Percentiles rank a stretch among this genome's conserved stretches.
Evolutionary conservation across 2,113 vertebrate species (phyloP).

Genomic region (Bos indicus): DNA sequence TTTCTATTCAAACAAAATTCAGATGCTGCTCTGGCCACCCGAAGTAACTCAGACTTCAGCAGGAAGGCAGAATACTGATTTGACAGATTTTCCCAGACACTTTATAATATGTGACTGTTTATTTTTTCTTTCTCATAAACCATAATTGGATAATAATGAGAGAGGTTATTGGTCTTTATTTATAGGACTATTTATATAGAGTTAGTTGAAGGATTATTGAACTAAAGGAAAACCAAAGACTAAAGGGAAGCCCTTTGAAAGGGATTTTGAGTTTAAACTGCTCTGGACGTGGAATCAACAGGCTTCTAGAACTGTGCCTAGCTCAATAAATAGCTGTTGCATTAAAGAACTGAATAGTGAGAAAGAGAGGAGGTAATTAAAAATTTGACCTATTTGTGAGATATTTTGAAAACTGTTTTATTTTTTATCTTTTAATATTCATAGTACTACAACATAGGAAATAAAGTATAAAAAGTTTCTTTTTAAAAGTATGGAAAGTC

Average conservation of each 20-base stretch:
- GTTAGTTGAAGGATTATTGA: not conserved
- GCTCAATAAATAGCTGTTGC: not conserved
- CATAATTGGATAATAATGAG: not conserved
- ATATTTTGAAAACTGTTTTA: not conserved
- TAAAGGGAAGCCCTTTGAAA: not conserved
- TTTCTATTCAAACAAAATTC: not conserved
- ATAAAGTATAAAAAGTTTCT: not conserved
- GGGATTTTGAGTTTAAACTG: not conserved
- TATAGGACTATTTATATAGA: not conserved
- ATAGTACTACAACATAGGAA: not conserved
- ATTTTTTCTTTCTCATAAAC: not conserved
- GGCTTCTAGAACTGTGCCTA: not conserved
- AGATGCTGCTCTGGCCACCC: not conserved
- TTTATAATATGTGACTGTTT: not conserved
- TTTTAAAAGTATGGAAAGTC: not conserved
- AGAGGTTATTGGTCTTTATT: not conserved
- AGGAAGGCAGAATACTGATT: not conserved
- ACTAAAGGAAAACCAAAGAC: not conserved
- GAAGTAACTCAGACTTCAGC: not conserved
- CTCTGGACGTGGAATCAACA: not conserved
- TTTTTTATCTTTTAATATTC: not conserved
- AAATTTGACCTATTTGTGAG: not conserved
- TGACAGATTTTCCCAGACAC: not conserved
- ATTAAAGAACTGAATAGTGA: not conserved
- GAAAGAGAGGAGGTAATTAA: not conserved